Base-by-base conservation (phyloP, 2,113 vertebrate genomes). In the Colistium nudipinnis region DNA sequence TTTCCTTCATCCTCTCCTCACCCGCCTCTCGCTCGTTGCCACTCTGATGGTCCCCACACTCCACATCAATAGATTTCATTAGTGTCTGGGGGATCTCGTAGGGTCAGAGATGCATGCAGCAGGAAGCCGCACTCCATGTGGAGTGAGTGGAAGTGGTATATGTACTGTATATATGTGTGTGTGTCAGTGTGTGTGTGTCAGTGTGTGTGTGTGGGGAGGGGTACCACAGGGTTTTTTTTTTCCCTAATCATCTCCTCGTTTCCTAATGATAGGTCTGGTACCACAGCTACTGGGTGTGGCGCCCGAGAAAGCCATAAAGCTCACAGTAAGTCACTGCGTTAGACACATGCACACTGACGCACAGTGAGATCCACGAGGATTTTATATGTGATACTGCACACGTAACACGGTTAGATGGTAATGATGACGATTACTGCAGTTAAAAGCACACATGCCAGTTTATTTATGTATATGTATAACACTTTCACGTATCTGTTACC, bases 231-330 rank as follows among this genome's bases (percentile, higher is more conserved):
- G 20, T 44, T 78, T 66, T 83, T 86, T 89, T 82, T 89, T 82
- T 56, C 92, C 87, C 87, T 92, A 91, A 92, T 93, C 86, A 89
- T 89, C 83, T 86, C 78, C 75, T 87, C 86, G 52, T 91, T 90
- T 89, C 83, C 79, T 92, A 93, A 91, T 95, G 94, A 89, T 92
- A 99, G 96, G 96, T 89, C 93, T 96, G 66, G 87, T 95, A 90
- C 96, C 96, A 5, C 98, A 98, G 91, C 92, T 98, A 87, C 90
- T 98, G 92, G 98, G 97, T 93, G 97, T 97, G 87, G 95, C 95
- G 84, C 96, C 95, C 70, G 93, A 95, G 90, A 98, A 96, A 92
- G 95, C 96, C 91, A 95, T 97, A 93, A 97, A 97, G 92, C 95
- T 98, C 81, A 95, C 95, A 91, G 96, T 96, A 94, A 97, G 95